Conservation (phyloP, 2,113 vertebrate species). For the Pseudopodoces humilis region DNA sequence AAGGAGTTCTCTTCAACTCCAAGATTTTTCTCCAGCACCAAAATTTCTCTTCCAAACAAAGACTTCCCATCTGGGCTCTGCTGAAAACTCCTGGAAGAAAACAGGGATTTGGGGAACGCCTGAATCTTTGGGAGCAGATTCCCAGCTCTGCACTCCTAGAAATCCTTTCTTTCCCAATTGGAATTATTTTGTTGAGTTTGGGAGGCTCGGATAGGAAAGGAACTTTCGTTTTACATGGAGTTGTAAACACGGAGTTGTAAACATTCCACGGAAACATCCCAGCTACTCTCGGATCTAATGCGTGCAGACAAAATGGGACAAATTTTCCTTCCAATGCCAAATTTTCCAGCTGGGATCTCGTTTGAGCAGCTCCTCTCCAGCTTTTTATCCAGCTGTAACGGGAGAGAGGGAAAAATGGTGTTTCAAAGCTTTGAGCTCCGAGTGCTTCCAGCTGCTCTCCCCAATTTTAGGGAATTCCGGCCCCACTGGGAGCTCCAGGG, state of each 20-base stretch:
- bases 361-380: not conserved
- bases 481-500: not conserved
- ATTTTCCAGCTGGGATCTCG: not conserved
- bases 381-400: not conserved
- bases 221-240: not conserved
- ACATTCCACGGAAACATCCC: not conserved
- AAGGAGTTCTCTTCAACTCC: not conserved
- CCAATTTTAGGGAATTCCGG: not conserved
- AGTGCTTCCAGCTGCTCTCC: not conserved
- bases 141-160: not conserved
- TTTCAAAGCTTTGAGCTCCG: not conserved
- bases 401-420: not conserved
- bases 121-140: not conserved
- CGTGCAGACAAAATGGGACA: not conserved
- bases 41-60: not conserved
- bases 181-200: not conserved
- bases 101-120: not conserved
- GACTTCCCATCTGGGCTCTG: not conserved
- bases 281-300: not conserved
- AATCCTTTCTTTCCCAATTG: not conserved
- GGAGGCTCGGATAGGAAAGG: not conserved
- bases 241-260: not conserved
- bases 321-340: not conserved
- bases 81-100: not conserved
- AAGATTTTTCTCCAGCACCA: not conserved